Conservation (phyloP, 2,113 vertebrate species). For the Eira barbara region DNA sequence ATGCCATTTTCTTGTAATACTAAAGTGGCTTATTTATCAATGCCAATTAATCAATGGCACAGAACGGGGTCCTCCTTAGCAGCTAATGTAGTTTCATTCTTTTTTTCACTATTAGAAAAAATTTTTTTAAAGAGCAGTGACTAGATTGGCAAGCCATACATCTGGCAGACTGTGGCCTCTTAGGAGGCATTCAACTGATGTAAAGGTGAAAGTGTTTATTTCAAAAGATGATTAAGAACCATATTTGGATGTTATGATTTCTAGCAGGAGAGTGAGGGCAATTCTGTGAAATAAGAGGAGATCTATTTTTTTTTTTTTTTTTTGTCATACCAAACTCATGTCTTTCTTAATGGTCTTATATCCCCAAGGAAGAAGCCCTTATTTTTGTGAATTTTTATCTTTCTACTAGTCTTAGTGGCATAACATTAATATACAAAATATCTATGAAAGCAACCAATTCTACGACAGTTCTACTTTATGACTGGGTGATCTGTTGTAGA, state of each 20-base stretch:
- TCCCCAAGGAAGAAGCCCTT: neutral
- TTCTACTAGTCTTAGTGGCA: neutral
- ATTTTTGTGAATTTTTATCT: neutral
- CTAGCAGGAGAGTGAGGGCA: neutral
- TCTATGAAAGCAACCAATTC: neutral
- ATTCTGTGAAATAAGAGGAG: constrained; percentile 44
- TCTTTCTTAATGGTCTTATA: neutral
- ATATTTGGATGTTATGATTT: constrained; percentile 52
- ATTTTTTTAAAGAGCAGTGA: neutral
- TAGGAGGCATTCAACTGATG: constrained; percentile 75
- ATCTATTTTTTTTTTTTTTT: neutral
- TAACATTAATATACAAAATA: neutral
- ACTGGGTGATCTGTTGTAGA: neutral
- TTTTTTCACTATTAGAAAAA: constrained; percentile 1
- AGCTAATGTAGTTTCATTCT: constrained; percentile 47
- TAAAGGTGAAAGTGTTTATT: constrained; percentile 74
- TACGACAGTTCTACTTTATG: neutral
- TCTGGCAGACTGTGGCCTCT: constrained; percentile 70
- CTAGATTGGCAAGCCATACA: constrained; percentile 72
- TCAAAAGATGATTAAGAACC: constrained; percentile 46
- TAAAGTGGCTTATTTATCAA: constrained; percentile 77
- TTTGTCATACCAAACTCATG: neutral
- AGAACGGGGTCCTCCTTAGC: constrained; percentile 49
- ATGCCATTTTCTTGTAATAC: constrained; percentile 66
- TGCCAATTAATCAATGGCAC: constrained; percentile 74